Conservation (phyloP, 2,888 invertebrate species). For the Invenusta paracnida region DNA sequence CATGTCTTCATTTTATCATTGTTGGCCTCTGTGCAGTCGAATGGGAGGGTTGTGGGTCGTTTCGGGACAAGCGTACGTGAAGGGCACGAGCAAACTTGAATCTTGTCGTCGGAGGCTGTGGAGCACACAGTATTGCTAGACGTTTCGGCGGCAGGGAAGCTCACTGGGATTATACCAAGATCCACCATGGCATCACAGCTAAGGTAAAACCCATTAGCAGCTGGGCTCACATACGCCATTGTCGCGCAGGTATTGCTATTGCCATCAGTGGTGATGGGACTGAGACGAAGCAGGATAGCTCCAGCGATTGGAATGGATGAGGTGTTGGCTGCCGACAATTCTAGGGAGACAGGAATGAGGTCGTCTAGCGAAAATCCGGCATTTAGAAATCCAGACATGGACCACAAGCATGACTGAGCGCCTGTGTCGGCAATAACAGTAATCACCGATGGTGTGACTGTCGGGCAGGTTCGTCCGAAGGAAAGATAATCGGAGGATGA, state of each 20-base stretch:
- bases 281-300: too few relatives aligned
- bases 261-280: too few relatives aligned
- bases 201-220: neutral
- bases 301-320: neutral
- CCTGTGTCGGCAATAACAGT: neutral
- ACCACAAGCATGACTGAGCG: neutral
- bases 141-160: neutral
- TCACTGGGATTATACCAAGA: neutral
- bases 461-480: neutral
- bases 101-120: neutral
- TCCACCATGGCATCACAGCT: neutral
- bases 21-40: neutral
- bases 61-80: neutral
- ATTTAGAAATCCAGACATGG: neutral
- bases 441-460: neutral
- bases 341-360: neutral
- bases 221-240: conserved; percentile 17
- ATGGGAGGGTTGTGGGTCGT: neutral
- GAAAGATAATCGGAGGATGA: neutral
- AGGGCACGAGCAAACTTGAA: neutral
- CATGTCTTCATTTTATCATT: neutral
- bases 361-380: neutral
- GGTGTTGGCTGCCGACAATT: neutral
- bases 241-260: neutral
- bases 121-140: neutral